Percentiles rank a stretch among this genome's conserved stretches.
Evolutionary conservation across 2,888 invertebrate genomes (phyloP).

Genomic region (Ferrisia virgata): DNA sequence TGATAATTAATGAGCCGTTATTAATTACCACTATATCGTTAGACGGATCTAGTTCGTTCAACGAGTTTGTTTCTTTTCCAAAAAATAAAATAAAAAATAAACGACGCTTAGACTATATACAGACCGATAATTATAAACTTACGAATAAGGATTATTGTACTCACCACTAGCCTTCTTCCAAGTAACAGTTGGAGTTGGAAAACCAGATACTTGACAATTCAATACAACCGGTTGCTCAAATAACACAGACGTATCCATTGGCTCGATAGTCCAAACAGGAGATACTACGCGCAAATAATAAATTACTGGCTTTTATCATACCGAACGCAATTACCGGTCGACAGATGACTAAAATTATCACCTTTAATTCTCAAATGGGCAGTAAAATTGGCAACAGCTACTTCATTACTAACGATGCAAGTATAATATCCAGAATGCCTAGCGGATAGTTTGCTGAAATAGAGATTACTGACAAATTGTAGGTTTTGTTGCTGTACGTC

Average conservation of each 20-base stretch:
- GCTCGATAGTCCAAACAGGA: conserved; percentile 73
- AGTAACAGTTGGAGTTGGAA: conserved; percentile 69
- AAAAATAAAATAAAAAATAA: background rate
- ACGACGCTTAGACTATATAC: too few relatives aligned
- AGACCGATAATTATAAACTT: background rate
- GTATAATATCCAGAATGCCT: conserved; percentile 59
- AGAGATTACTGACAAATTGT: conserved; percentile 53
- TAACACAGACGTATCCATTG: conserved; percentile 69
- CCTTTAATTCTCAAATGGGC: conserved; percentile 57
- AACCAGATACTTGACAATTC: conserved; percentile 74
- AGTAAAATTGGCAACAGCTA: conserved; percentile 53
- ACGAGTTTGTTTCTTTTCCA: background rate
- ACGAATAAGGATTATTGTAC: background rate
- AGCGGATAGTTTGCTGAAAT: conserved; percentile 52
- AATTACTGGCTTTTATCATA: background rate
- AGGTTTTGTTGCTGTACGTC: conserved; percentile 54
- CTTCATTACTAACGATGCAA: conserved; percentile 57
- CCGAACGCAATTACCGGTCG: background rate
- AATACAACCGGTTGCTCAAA: conserved; percentile 69
- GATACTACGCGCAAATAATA: conserved; percentile 61
- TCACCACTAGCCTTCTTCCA: conserved; percentile 61
- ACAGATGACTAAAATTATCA: conserved; percentile 50
- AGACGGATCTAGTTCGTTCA: background rate
- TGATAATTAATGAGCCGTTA: conserved; percentile 67
- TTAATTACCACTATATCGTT: conserved; percentile 35